Conservation (phyloP, 2,888 invertebrate species). For the Tinea trinotella region DNA sequence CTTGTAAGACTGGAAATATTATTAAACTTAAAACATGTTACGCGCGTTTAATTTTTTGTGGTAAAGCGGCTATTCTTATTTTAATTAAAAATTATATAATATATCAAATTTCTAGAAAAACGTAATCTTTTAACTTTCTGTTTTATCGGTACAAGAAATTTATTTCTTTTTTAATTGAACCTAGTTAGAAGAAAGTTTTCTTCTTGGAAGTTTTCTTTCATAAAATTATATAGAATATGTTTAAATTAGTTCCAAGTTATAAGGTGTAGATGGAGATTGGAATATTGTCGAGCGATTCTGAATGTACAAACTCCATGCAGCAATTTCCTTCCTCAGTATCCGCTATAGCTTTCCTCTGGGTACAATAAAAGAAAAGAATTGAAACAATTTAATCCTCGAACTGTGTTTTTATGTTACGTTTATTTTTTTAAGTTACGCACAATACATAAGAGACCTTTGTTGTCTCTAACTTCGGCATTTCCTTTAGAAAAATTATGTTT, state of each 20-base stretch:
- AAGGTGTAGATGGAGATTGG: background rate
- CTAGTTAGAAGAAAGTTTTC: too few species aligned
- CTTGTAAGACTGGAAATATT: too few species aligned
- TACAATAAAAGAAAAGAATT: slow-evolving; percentile 38
- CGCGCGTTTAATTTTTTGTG: too few species aligned
- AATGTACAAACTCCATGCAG: slow-evolving; percentile 4
- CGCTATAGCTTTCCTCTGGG: slow-evolving; percentile 29
- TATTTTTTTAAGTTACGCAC: background rate
- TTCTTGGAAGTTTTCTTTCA: background rate
- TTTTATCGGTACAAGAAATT: too few species aligned
- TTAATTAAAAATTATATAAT: too few species aligned
- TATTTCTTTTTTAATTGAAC: too few species aligned
- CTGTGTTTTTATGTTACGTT: slow-evolving; percentile 29
- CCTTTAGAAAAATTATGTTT: too few species aligned
- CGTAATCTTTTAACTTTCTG: too few species aligned
- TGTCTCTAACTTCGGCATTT: too few species aligned
- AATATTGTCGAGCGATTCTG: background rate
- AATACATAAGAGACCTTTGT: background rate
- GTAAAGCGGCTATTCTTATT: too few species aligned
- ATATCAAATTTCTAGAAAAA: too few species aligned
- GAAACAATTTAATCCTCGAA: slow-evolving; percentile 36
- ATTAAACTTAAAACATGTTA: too few species aligned
- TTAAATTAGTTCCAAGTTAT: slow-evolving; percentile 1
- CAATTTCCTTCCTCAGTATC: slow-evolving; percentile 12
- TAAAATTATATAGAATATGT: background rate